phyloP scores from a whole-genome alignment of 2,888 invertebrate genomes.

The Timandra comae region DNA sequence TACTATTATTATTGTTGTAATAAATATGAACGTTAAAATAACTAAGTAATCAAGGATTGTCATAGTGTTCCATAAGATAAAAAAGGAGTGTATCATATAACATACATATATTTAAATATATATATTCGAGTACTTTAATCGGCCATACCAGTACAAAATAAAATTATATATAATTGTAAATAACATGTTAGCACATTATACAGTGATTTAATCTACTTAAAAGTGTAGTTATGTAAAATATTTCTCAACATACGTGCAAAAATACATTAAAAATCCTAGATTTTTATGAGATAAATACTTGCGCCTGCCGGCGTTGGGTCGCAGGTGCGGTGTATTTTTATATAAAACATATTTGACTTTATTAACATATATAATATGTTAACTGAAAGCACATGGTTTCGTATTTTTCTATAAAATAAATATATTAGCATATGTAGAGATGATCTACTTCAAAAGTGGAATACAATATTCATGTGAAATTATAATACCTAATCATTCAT shows the following conservation, averaged over 20 bases:
- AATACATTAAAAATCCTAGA: slow-evolving; percentile 74
- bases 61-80: slow-evolving; percentile 50
- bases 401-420: slow-evolving; percentile 72
- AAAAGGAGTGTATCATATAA: slow-evolving; percentile 47
- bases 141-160: slow-evolving; percentile 71
- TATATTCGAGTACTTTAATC: slow-evolving; percentile 51
- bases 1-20: slow-evolving; percentile 25
- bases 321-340: slow-evolving; percentile 71
- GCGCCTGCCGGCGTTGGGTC: slow-evolving; percentile 61
- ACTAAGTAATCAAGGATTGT: slow-evolving; percentile 30
- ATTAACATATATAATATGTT: slow-evolving; percentile 76
- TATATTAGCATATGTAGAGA: slow-evolving; percentile 60
- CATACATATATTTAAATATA: slow-evolving; percentile 36
- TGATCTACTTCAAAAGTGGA: slow-evolving; percentile 62
- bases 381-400: slow-evolving; percentile 74
- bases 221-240: slow-evolving; percentile 66
- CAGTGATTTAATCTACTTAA: slow-evolving; percentile 67
- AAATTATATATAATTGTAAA: slow-evolving; percentile 54
- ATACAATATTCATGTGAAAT: slow-evolving; percentile 48
- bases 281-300: slow-evolving; percentile 72
- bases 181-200: slow-evolving; percentile 53
- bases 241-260: slow-evolving; percentile 66
- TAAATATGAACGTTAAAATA: slow-evolving; percentile 7
- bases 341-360: slow-evolving; percentile 75
- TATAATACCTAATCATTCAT: slow-evolving; percentile 44